Conservation (phyloP, 92 coral and sea anemone species). For the Epizoanthus rinbou region DNA sequence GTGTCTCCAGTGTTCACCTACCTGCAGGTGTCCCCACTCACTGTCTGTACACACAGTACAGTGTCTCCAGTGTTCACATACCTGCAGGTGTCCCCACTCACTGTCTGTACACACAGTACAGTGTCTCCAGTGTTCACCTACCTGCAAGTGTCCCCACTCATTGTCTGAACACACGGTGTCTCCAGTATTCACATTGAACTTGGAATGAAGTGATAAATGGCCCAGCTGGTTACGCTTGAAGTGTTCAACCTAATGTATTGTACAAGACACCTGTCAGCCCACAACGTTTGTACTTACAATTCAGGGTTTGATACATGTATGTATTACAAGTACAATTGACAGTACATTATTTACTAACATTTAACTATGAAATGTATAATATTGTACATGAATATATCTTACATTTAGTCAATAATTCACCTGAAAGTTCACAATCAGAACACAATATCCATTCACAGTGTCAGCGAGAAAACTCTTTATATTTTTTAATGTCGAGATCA, state of each 20-base stretch:
- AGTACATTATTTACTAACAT: too few relatives aligned
- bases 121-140: conserved; percentile 3
- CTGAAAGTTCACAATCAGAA: not conserved
- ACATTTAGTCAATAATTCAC: too few relatives aligned
- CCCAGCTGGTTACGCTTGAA: conserved; percentile 93
- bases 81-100: not conserved
- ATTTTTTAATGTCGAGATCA: too few relatives aligned
- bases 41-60: conserved; percentile 55
- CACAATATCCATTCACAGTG: too few relatives aligned
- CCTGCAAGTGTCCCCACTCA: conserved; percentile 94
- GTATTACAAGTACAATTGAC: too few relatives aligned
- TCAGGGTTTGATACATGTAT: not conserved
- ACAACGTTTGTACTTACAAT: not conserved
- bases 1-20: not conserved
- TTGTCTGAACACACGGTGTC: conserved; percentile 77
- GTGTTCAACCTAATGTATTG: conserved; percentile 74
- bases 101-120: not conserved
- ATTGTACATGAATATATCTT: too few relatives aligned
- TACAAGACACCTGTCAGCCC: not conserved
- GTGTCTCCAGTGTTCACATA: not conserved
- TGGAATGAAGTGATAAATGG: conserved; percentile 90
- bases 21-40: conserved; percentile 67
- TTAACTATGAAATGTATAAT: too few relatives aligned
- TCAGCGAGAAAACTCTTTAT: too few relatives aligned
- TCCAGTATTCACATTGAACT: conserved; percentile 94